phyloP scores from a whole-genome alignment of 2,888 invertebrate species.

The Lapara coniferarum region DNA sequence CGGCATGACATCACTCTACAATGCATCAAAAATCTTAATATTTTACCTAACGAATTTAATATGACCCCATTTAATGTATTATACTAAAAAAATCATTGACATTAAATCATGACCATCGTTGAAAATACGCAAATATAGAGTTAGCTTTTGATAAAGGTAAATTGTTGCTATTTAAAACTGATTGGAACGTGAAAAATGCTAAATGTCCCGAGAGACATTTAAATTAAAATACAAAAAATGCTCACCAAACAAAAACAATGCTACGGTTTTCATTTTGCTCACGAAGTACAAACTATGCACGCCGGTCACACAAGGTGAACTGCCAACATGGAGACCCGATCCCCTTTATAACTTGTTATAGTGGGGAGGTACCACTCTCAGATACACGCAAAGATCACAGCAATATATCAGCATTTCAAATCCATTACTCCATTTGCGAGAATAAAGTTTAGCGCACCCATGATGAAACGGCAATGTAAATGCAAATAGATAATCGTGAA shows the following conservation, averaged over 20 bases:
- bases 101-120: not conserved
- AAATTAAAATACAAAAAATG: constrained; percentile 26
- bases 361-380: constrained; percentile 45
- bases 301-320: constrained; percentile 50
- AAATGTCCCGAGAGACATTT: not conserved
- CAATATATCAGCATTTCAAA: constrained; percentile 29
- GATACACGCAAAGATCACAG: constrained; percentile 32
- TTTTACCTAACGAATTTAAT: not conserved
- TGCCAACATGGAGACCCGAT: constrained; percentile 47
- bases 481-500: constrained; percentile 20
- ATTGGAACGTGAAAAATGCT: not conserved
- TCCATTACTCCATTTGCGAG: constrained; percentile 34
- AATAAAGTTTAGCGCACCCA: not conserved
- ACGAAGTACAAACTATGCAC: constrained; percentile 52
- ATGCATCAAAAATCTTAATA: not conserved
- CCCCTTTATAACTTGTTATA: constrained; percentile 56
- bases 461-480: constrained; percentile 35
- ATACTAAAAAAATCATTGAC: not conserved
- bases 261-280: constrained; percentile 64
- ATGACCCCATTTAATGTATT: not conserved
- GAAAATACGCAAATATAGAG: not conserved
- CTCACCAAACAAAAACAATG: constrained; percentile 72
- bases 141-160: not conserved
- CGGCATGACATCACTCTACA: not conserved
- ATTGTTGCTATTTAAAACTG: not conserved